phyloP scores from a whole-genome alignment of 2,888 invertebrate species.

The Osedax frankpressi region DNA sequence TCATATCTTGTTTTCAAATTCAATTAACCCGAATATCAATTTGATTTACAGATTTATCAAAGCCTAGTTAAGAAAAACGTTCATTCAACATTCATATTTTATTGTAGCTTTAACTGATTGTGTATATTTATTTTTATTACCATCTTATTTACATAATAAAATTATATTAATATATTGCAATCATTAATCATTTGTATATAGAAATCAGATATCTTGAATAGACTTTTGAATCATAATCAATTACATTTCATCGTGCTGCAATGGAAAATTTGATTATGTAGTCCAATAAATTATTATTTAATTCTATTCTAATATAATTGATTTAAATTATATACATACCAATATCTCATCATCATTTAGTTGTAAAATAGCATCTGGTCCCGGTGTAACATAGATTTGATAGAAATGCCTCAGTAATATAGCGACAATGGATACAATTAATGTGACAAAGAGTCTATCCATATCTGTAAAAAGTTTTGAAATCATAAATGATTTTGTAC shows the following conservation, averaged over 20 bases:
- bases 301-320: no score
- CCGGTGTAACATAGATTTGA: neutral
- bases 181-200: neutral
- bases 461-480: no score
- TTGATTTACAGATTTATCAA: neutral
- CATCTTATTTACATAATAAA: neutral
- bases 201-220: neutral
- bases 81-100: neutral
- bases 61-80: neutral
- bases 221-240: no score
- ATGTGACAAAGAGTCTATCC: neutral
- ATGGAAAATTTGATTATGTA: no score
- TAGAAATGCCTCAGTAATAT: neutral
- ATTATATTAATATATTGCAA: neutral
- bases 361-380: neutral
- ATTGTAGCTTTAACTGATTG: neutral
- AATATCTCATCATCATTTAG: neutral
- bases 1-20: no score
- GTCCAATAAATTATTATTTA: no score
- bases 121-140: neutral
- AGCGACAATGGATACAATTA: neutral
- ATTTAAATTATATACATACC: neutral
- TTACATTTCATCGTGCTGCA: neutral
- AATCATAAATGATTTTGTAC: no score
- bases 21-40: neutral